Evolutionary conservation across 2,113 vertebrate genomes (phyloP), one percentile per base, ranked within the genome.

Genomic region (Saimiri boliviensis): DNA sequence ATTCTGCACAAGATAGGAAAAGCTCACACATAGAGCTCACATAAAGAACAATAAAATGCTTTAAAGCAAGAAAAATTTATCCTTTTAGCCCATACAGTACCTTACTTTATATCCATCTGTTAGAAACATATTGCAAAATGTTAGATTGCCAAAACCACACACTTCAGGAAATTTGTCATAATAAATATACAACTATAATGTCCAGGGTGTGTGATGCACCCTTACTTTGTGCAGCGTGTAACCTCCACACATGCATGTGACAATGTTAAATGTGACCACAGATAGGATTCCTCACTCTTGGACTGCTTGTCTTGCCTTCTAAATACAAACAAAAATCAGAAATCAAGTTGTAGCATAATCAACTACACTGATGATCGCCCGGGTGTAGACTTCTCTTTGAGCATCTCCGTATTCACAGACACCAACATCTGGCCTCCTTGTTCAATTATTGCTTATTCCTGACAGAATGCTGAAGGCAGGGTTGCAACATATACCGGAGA

Each of bases 71-170:
- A 96, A 37, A 71, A 86, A 90, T 80, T 8, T 47, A n/a, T 47
- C 30, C 60, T 81, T 93, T 95, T 37, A 96, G 19, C 21, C 76
- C 40, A 85, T 58, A 40, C 0, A 92, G n/a, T 19, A 47, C 30
- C 9, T 73, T 54, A 45, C n/a, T 90, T 93, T 92, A 94, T 2
- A 49, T 58, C 27, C 63, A 85, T 37, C 10, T 89, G 63, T 54
- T 81, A 88, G 63, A 79, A 96, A 80, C 35, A 23, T 88, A 74
- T 17, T 89, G 3, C 68, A 92, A 92, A 80, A 76, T 37, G 25
- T 32, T 90, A 5, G 2, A 71, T 19, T 73, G 9, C 76, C 96
- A 77, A 74, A 88, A 88, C 49, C 91, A 91, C n/a, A 66, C 8
- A 58, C 1, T 47, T 90, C 47, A 54, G 70, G 25, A 52, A 70